Conservation (phyloP, 1,140 invertebrate genomes). For the Helicoverpa zea region DNA sequence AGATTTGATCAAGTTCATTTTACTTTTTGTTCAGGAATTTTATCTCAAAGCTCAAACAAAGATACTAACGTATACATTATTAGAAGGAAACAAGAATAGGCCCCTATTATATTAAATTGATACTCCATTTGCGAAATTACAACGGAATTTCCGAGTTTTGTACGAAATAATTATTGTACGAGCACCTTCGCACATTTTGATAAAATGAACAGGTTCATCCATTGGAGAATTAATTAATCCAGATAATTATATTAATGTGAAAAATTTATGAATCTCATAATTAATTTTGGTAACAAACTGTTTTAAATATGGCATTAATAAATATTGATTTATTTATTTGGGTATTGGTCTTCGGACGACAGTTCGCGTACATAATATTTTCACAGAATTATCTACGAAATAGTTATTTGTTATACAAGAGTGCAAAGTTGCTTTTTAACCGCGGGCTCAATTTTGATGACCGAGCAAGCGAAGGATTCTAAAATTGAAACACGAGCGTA, state of each 20-base stretch:
- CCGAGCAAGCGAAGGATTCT: too few relatives aligned
- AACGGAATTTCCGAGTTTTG: conserved; percentile 3
- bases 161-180: conserved; percentile 5
- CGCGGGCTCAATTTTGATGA: too few relatives aligned
- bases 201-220: not conserved
- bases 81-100: not conserved
- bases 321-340: too few relatives aligned
- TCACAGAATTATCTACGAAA: too few relatives aligned
- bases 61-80: not conserved
- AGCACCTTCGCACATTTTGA: conserved; percentile 14
- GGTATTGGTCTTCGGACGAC: too few relatives aligned
- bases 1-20: too few relatives aligned
- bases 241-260: conserved; percentile 14
- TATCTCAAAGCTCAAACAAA: too few relatives aligned
- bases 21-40: too few relatives aligned
- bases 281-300: not conserved
- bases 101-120: not conserved
- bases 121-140: conserved; percentile 30
- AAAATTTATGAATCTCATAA: not conserved
- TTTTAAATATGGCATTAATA: not conserved
- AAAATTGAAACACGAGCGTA: too few relatives aligned
- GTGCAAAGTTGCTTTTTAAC: too few relatives aligned
- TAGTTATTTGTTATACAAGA: too few relatives aligned
- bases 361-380: too few relatives aligned
- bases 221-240: not conserved